These are phyloP conservation scores for Acleris emargana DNA, from an alignment of 2,888 invertebrate genomes.

Conservation along the genomic window DNA sequence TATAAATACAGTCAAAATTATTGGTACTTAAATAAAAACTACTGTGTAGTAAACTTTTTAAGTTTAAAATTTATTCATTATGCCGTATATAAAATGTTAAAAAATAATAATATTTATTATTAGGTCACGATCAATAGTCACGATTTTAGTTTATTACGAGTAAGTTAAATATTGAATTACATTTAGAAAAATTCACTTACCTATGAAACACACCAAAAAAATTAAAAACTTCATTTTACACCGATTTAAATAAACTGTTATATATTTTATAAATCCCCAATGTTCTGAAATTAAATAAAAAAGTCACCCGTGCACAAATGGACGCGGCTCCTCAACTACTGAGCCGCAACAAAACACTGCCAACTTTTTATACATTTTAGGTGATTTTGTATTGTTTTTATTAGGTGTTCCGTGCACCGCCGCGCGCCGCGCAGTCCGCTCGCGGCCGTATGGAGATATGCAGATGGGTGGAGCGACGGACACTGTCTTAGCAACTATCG, in stretches of 20 bases:
- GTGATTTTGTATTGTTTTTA: constrained; percentile 38
- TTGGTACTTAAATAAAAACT: too few relatives aligned
- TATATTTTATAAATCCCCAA: constrained; percentile 37
- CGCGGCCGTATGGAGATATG: constrained; percentile 43
- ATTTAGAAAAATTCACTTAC: constrained; percentile 47
- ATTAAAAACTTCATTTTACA: constrained; percentile 50
- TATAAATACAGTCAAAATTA: too few relatives aligned
- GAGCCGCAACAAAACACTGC: constrained; percentile 43
- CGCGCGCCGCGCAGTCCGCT: constrained; percentile 32
- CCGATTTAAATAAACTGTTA: constrained; percentile 26
- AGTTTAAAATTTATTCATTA: too few relatives aligned
- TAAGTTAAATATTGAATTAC: too few relatives aligned
- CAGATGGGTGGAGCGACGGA: constrained; percentile 34
- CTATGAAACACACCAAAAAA: constrained; percentile 50
- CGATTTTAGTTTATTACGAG: too few relatives aligned
- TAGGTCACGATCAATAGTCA: too few relatives aligned
- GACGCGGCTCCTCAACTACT: constrained; percentile 53
- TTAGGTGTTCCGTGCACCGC: constrained; percentile 36
- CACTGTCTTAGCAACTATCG: constrained; percentile 6
- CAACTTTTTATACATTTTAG: constrained; percentile 65
- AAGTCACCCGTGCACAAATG: constrained; percentile 45
- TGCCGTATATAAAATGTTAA: too few relatives aligned
- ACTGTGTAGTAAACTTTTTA: too few relatives aligned
- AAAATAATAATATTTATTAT: too few relatives aligned
- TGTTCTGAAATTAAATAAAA: constrained; percentile 27